Percentiles rank a stretch among this genome's conserved stretches.
These are phyloP conservation scores for Spinibarbus caldwelli DNA, from an alignment of 2,797 vertebrate species.

Conservation along the genomic window DNA sequence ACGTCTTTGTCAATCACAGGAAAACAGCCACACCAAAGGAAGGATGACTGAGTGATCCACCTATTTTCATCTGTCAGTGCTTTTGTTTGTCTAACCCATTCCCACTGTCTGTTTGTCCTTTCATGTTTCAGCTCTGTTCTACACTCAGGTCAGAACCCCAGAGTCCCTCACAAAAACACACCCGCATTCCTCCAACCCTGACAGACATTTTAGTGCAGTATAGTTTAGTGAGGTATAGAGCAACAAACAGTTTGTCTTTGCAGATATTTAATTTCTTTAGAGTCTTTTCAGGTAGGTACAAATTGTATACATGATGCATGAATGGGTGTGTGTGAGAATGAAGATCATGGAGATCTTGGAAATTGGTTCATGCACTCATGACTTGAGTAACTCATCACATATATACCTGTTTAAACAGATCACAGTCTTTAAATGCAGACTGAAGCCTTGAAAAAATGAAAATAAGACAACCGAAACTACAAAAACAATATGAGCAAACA, in stretches of 20 bases:
- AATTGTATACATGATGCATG: not conserved
- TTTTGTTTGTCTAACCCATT: conserved; percentile 51
- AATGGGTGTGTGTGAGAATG: not conserved
- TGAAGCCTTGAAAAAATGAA: not conserved
- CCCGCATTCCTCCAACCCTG: not conserved
- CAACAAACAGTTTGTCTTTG: not conserved
- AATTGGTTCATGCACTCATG: conserved; percentile 1
- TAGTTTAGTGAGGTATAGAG: not conserved
- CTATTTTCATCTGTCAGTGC: conserved; percentile 34
- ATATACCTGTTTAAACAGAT: conserved; percentile 30
- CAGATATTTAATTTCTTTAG: not conserved
- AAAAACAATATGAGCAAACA: not conserved
- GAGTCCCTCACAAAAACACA: conserved; percentile 9
- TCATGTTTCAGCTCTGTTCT: conserved; percentile 45
- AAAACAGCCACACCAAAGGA: conserved; percentile 31
- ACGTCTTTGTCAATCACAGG: conserved; percentile 52
- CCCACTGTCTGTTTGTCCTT: conserved; percentile 37
- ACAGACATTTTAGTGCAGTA: not conserved
- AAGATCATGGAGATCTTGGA: conserved; percentile 8
- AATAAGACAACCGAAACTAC: not conserved
- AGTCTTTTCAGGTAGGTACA: not conserved
- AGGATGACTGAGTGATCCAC: conserved; percentile 33
- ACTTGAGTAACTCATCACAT: conserved; percentile 5
- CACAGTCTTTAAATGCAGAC: not conserved
- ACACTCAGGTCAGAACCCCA: conserved; percentile 6